These are phyloP conservation scores for Chloroclystis v-ata DNA, from an alignment of 2,888 invertebrate genomes.

Conservation along the genomic window DNA sequence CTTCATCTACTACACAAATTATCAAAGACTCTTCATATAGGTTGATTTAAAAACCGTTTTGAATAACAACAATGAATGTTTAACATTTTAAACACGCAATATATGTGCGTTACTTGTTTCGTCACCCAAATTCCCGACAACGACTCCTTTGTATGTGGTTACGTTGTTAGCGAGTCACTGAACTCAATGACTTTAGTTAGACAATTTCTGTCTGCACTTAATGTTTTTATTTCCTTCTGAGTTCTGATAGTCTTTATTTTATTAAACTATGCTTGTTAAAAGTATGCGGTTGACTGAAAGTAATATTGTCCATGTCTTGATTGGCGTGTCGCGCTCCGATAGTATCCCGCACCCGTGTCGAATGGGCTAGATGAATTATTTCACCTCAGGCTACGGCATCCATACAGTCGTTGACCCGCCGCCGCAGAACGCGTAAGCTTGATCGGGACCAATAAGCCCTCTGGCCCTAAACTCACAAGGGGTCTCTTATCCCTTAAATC, in stretches of 20 bases:
- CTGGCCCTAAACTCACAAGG: conserved; percentile 6
- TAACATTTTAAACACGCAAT: background rate
- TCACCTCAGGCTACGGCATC: conserved; percentile 41
- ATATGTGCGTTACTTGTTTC: conserved; percentile 24
- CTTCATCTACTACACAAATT: conserved; percentile 53
- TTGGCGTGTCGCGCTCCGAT: conserved; percentile 15
- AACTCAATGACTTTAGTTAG: conserved; percentile 48
- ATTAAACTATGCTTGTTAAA: background rate
- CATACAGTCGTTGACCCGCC: conserved; percentile 65
- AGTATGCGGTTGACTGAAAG: background rate
- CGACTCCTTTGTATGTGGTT: conserved; percentile 48
- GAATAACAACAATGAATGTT: too few relatives aligned
- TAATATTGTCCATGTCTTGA: conserved; percentile 14
- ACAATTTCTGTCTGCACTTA: background rate
- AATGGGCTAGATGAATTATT: conserved; percentile 58
- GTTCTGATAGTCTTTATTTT: too few relatives aligned
- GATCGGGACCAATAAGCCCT: conserved; percentile 35
- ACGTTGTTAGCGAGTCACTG: conserved; percentile 48
- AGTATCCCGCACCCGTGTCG: conserved; percentile 40
- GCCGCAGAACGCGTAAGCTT: conserved; percentile 29
- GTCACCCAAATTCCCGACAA: conserved; percentile 59
- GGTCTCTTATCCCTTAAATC: conserved; percentile 19
- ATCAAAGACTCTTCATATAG: conserved; percentile 40
- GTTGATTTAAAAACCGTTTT: too few relatives aligned
- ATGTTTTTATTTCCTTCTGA: background rate